Evolutionary conservation across 2,888 invertebrate species (phyloP).

Genomic region (Odontocerum albicorne): DNA sequence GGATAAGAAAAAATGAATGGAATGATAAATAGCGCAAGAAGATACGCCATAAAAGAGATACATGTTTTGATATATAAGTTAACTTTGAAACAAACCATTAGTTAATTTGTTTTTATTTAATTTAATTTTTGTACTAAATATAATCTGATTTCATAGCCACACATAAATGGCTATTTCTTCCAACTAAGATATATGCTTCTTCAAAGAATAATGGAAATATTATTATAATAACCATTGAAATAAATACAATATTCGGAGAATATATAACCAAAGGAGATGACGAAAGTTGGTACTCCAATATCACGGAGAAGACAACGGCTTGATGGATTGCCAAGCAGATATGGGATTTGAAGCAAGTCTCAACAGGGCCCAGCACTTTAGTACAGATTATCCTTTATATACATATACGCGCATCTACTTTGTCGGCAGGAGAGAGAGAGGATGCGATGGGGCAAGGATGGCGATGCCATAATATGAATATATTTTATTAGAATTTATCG

Average conservation of each 20-base stretch:
- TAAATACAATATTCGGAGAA: neutral
- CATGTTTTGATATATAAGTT: too few relatives aligned
- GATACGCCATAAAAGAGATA: too few relatives aligned
- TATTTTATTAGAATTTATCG: too few relatives aligned
- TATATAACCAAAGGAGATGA: constrained; percentile 5
- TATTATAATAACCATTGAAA: too few relatives aligned
- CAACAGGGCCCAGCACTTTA: constrained; percentile 36
- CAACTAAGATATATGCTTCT: too few relatives aligned
- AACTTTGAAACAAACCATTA: too few relatives aligned
- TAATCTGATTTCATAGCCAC: too few relatives aligned
- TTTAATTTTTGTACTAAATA: too few relatives aligned
- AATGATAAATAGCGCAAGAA: too few relatives aligned
- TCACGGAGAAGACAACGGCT: constrained; percentile 11
- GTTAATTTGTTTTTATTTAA: too few relatives aligned
- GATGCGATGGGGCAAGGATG: neutral
- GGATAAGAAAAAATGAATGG: too few relatives aligned
- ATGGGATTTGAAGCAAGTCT: constrained; percentile 36
- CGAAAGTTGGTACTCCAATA: constrained; percentile 2
- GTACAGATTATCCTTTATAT: constrained; percentile 31
- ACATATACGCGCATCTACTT: neutral
- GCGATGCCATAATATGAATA: neutral
- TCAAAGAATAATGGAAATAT: neutral
- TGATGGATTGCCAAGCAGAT: constrained; percentile 36
- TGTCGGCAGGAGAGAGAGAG: neutral
- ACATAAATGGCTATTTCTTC: too few relatives aligned